Evolutionary conservation across 2,888 invertebrate genomes (phyloP), one percentile per base, ranked within the genome.

Genomic region (Luperina nickerlii): DNA sequence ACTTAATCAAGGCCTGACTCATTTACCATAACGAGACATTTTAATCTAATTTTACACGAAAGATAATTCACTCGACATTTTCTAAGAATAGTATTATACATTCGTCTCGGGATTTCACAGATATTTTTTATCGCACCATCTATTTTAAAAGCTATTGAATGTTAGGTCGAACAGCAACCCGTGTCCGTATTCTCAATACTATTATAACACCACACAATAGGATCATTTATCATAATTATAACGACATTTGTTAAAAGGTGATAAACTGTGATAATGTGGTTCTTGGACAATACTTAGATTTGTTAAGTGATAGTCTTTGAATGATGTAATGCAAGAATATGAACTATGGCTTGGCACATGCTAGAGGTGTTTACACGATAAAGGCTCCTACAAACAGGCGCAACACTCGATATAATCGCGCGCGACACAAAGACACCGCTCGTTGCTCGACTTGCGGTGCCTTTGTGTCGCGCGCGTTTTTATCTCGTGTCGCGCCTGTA

Each of bases 31-130:
- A 78, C 87, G 32, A 32, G 71, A 77, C 69, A 45, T 76, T 81
- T 74, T 38, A 86, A 87, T 88, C 82, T 72, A 83, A 85, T 87
- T 87, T 73, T 68, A 79, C 42, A 66, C 57, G 38, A 74, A 77
- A 72, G 45, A 66, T 86, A 84, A 63, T 80, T 88, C 79, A 86
- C 78, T n/a, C 32, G 48, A 32, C 32, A 77, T 68, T 73, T 87
- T 68, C 85, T 85, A 24, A 68, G 81, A 89, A 84, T 66, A 77
- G 42, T 32, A 70, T 68, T 68, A 67, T 66, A 42, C 38, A 78
- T 81, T 78, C n/a, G 79, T 74, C 42, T 71, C 24, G 75, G 77
- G 69, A 70, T 79, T 89, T 87, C 69, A 68, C 66, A 71, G 54
- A 18, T 51, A 62, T n/a, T 87, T 86, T 83, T 87, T 87, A 70